phyloP scores from a whole-genome alignment of 2,888 invertebrate genomes.

The Barypeithes pellucidus region DNA sequence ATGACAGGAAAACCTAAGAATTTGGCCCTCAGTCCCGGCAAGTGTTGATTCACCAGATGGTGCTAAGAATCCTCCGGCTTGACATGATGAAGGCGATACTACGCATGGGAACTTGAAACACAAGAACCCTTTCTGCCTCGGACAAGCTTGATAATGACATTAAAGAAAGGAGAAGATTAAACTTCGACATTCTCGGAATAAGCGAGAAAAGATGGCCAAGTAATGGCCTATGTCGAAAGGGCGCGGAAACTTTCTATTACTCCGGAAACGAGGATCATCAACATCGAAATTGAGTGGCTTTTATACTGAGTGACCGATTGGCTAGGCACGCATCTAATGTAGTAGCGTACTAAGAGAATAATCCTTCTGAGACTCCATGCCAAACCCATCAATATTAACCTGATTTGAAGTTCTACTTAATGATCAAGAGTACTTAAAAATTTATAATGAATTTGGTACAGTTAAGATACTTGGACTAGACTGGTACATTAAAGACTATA shows the following conservation, averaged over 20 bases:
- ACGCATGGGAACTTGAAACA: constrained; percentile 8
- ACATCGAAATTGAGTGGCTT: constrained; percentile 5
- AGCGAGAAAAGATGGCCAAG: constrained; percentile 10
- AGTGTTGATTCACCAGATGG: too few species aligned
- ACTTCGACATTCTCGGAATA: not conserved
- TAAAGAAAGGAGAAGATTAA: constrained; percentile 8
- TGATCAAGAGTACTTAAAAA: constrained; percentile 7
- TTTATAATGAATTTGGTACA: constrained; percentile 1
- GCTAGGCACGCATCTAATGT: not conserved
- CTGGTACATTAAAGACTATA: constrained; percentile 1
- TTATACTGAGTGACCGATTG: not conserved
- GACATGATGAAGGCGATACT: not conserved
- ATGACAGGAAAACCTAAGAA: constrained; percentile 13
- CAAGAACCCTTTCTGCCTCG: not conserved
- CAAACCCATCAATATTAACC: too few species aligned
- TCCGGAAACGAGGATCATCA: not conserved
- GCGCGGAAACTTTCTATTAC: not conserved
- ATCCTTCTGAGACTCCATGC: too few species aligned
- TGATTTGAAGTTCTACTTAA: constrained; percentile 2
- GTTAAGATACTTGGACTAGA: constrained; percentile 1
- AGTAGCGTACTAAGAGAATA: constrained; percentile 13
- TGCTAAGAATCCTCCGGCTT: not conserved
- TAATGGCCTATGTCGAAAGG: constrained; percentile 3
- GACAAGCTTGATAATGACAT: constrained; percentile 6
- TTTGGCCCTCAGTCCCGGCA: constrained; percentile 10